A percentile compares a stretch with the other conserved stretches of the same genome.
These are phyloP conservation scores for Campopleginae sp. DNA, from an alignment of 2,888 invertebrate species.

Conservation along the genomic window DNA sequence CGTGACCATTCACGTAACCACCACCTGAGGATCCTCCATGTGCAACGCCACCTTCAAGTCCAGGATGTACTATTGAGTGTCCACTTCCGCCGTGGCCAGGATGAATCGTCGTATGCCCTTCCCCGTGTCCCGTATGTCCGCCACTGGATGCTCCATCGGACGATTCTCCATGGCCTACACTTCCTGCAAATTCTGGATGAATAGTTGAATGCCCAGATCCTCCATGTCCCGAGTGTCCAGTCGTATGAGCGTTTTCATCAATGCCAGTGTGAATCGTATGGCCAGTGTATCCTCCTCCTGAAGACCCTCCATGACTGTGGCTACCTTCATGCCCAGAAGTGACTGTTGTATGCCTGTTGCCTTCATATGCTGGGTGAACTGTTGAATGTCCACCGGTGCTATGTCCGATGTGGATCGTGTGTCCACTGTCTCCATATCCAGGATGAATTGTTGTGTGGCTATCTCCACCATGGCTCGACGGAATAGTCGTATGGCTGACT, in stretches of 20 bases:
- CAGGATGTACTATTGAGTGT: slow-evolving; percentile 7
- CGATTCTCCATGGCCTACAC: not conserved
- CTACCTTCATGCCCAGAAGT: slow-evolving; percentile 45
- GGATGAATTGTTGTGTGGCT: slow-evolving; percentile 30
- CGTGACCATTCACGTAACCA: slow-evolving; percentile 10
- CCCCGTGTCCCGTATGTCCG: slow-evolving; percentile 8
- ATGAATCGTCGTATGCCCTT: slow-evolving; percentile 19
- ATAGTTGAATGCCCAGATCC: slow-evolving; percentile 20
- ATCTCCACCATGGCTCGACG: slow-evolving; percentile 44
- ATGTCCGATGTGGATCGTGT: not conserved
- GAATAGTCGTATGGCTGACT: slow-evolving; percentile 23
- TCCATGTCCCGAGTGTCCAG: slow-evolving; percentile 32
- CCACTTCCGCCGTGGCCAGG: slow-evolving; percentile 36
- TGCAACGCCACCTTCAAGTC: slow-evolving; percentile 18
- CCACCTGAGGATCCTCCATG: slow-evolving; percentile 31
- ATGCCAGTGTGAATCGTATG: not conserved
- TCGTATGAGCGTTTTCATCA: slow-evolving; percentile 41
- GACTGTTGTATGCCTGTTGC: slow-evolving; percentile 27
- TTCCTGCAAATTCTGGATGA: slow-evolving; percentile 25
- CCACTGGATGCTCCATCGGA: slow-evolving; percentile 12
- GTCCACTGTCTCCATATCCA: slow-evolving; percentile 32
- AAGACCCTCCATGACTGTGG: slow-evolving; percentile 29
- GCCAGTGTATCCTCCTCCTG: not conserved
- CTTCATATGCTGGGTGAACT: slow-evolving; percentile 31
- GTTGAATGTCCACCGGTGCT: not conserved